Conservation (phyloP, 2,888 invertebrate genomes). For the Rhagophthalmus giganteus region DNA sequence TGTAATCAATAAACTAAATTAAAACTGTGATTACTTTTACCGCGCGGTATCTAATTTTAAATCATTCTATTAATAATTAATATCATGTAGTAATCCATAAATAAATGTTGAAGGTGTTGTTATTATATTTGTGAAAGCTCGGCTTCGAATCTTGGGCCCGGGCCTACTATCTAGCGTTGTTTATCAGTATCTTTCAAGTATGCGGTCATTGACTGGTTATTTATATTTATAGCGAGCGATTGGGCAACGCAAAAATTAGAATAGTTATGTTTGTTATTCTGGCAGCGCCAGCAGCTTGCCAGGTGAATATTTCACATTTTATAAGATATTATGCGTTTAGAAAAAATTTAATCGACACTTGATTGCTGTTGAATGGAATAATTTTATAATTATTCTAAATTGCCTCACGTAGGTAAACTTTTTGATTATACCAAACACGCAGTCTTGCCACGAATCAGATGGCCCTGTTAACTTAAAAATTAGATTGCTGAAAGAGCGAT, state of each 20-base stretch:
- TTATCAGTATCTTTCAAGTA: slow-evolving; percentile 34
- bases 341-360: background rate
- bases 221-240: slow-evolving; percentile 38
- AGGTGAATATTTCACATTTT: slow-evolving; percentile 30
- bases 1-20: too few relatives aligned
- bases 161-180: slow-evolving; percentile 24
- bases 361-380: too few relatives aligned
- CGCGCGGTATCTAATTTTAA: too few relatives aligned
- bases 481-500: too few relatives aligned
- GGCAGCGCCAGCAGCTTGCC: slow-evolving; percentile 25
- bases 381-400: background rate
- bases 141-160: slow-evolving; percentile 8
- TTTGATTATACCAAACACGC: background rate
- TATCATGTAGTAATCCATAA: too few relatives aligned
- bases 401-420: background rate
- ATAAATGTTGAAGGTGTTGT: too few relatives aligned
- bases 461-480: too few relatives aligned
- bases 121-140: slow-evolving; percentile 10
- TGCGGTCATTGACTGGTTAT: slow-evolving; percentile 39
- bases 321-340: background rate
- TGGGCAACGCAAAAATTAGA: slow-evolving; percentile 39
- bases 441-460: too few relatives aligned
- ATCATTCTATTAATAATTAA: too few relatives aligned
- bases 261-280: slow-evolving; percentile 36
- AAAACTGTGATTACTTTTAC: too few relatives aligned